phyloP scores from a whole-genome alignment of 2,888 invertebrate genomes.

The Drosophila prolongata region DNA sequence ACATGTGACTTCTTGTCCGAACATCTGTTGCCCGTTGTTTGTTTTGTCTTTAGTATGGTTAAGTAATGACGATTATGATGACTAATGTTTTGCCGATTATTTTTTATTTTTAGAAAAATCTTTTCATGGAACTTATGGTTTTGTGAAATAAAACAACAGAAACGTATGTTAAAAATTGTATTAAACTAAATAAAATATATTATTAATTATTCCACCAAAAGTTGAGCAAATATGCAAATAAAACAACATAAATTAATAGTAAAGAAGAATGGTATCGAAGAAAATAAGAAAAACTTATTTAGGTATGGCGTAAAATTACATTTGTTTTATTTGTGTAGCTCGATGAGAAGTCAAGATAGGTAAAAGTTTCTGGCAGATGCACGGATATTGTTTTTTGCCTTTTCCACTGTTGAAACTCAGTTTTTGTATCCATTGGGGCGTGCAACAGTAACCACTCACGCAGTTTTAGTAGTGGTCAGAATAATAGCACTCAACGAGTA shows the following conservation, averaged over 20 bases:
- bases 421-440: constrained; percentile 20
- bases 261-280: background rate
- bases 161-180: too few species aligned
- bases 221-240: background rate
- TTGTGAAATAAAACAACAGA: too few species aligned
- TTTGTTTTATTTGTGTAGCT: constrained; percentile 4
- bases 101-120: too few species aligned
- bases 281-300: constrained; percentile 7
- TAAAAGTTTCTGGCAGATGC: constrained; percentile 28
- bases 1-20: constrained; percentile 18
- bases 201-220: too few species aligned
- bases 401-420: background rate
- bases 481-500: background rate
- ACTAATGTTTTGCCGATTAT: too few species aligned
- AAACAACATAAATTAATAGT: constrained; percentile 14
- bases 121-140: too few species aligned
- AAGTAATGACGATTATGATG: background rate
- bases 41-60: background rate
- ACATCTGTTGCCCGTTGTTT: constrained; percentile 27
- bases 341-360: constrained; percentile 19
- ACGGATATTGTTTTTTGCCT: background rate
- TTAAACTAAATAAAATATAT: too few species aligned
- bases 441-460: constrained; percentile 8
- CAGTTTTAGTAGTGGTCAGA: background rate
- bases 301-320: constrained; percentile 3